A percentile compares a stretch with the other conserved stretches of the same genome.
Evolutionary conservation across 2,888 invertebrate species (phyloP).

Genomic region (Leucozona laternaria): DNA sequence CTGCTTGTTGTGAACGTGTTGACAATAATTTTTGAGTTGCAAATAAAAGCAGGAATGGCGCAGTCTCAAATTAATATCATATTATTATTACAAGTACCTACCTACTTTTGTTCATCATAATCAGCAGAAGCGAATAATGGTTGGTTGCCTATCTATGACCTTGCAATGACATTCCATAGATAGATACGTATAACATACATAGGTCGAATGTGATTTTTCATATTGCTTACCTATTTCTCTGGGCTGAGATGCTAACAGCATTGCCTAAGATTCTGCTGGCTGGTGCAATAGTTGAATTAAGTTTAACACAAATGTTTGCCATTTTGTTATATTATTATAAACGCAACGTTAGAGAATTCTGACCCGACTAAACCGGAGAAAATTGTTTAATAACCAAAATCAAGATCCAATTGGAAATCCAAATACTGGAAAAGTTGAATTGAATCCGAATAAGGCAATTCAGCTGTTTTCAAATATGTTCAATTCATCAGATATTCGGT

Average conservation of each 20-base stretch:
- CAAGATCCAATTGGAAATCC: neutral
- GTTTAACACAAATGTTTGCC: slow-evolving; percentile 77
- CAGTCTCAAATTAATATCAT: neutral
- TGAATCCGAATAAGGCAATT: neutral
- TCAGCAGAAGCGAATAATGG: slow-evolving; percentile 38
- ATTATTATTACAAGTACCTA: neutral
- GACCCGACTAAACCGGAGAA: slow-evolving; percentile 16
- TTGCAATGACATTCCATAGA: slow-evolving; percentile 56
- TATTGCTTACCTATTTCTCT: slow-evolving; percentile 77
- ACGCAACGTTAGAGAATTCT: neutral
- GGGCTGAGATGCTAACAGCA: slow-evolving; percentile 69
- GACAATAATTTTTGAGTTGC: neutral
- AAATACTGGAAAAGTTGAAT: slow-evolving; percentile 10
- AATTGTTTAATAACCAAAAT: neutral
- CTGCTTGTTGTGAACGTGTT: neutral
- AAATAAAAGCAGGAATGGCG: slow-evolving; percentile 3
- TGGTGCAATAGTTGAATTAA: slow-evolving; percentile 69
- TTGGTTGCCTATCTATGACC: slow-evolving; percentile 41
- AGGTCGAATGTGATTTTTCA: neutral
- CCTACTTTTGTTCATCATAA: neutral
- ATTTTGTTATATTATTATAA: slow-evolving; percentile 42
- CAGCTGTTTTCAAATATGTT: neutral
- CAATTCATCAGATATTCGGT: neutral
- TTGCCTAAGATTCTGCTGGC: slow-evolving; percentile 76
- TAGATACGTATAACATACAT: neutral